phyloP scores from a whole-genome alignment of 2,888 invertebrate genomes.

The Phytoseiulus persimilis region DNA sequence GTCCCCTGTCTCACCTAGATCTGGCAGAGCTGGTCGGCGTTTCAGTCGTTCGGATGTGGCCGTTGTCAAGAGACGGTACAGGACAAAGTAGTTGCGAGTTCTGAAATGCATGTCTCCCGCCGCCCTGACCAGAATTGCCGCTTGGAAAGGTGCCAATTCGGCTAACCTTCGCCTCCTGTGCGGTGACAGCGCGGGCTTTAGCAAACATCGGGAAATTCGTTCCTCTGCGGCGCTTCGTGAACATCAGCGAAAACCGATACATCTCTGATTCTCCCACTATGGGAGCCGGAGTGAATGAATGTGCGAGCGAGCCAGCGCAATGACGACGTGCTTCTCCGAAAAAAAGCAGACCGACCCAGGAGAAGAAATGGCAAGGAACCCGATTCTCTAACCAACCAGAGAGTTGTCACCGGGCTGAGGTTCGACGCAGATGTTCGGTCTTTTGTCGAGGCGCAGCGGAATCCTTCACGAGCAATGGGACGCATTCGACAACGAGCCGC shows the following conservation, averaged over 20 bases:
- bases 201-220: neutral
- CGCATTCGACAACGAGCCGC: neutral
- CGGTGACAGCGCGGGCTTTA: neutral
- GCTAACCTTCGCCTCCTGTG: neutral
- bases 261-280: neutral
- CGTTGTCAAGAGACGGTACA: neutral
- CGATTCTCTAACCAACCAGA: neutral
- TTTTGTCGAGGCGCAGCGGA: neutral
- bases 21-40: neutral
- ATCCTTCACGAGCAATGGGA: neutral
- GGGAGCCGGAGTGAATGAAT: neutral
- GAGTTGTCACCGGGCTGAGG: neutral
- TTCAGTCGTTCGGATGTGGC: neutral
- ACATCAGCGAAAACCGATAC: neutral
- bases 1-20: neutral
- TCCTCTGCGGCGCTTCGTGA: neutral
- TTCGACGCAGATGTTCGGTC: neutral
- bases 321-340: neutral
- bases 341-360: neutral
- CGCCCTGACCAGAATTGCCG: neutral
- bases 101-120: neutral
- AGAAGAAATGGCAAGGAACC: neutral
- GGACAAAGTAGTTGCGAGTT: neutral
- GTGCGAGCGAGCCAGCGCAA: neutral
- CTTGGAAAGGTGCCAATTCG: neutral